Conservation (phyloP, 2,797 vertebrate species). For the Centropyge bicolor region DNA sequence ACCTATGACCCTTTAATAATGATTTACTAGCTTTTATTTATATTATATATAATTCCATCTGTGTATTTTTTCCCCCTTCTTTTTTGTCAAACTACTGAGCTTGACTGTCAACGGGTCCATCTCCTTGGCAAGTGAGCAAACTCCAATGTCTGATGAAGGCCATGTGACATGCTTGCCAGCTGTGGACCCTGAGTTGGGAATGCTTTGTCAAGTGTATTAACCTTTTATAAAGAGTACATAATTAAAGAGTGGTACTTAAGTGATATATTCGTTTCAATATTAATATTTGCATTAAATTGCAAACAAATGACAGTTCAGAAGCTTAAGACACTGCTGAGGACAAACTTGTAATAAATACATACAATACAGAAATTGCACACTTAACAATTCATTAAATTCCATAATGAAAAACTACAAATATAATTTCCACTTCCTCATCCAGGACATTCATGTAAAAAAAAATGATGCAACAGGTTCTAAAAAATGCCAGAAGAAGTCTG, state of each 20-base stretch:
- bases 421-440: not conserved
- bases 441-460: conserved; percentile 12
- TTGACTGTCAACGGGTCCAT: not conserved
- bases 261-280: not conserved
- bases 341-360: not conserved
- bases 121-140: not conserved
- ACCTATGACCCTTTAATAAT: too few species aligned
- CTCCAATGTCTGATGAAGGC: not conserved
- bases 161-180: not conserved
- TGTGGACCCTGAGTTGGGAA: not conserved
- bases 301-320: not conserved
- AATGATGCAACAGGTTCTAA: conserved; percentile 33
- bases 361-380: not conserved
- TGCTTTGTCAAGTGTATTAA: not conserved
- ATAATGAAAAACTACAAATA: not conserved
- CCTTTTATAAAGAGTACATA: not conserved
- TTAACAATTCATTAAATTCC: conserved; percentile 1
- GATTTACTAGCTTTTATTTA: too few species aligned
- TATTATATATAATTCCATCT: too few species aligned
- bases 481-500: conserved; percentile 31
- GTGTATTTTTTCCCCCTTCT: too few species aligned
- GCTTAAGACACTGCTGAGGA: not conserved
- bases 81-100: too few species aligned
- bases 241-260: not conserved
- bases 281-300: not conserved